Evolutionary conservation across 2,888 invertebrate species (phyloP).

Genomic region (Dastarcus helophoroides): DNA sequence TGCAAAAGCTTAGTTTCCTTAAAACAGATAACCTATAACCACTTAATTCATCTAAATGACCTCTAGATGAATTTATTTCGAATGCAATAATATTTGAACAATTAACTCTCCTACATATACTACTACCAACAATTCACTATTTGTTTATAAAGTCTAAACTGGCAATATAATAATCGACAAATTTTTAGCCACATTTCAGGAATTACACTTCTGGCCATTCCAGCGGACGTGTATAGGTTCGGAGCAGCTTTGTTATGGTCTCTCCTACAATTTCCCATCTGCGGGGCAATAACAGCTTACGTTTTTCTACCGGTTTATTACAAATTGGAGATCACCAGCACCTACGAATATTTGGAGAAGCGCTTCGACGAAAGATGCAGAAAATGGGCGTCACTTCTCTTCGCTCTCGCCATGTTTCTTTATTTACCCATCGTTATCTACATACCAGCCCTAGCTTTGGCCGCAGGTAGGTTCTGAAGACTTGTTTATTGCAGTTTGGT

Average conservation of each 20-base stretch:
- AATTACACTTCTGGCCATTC: slow-evolving; percentile 60
- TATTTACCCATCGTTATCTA: slow-evolving; percentile 57
- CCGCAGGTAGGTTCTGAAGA: slow-evolving; percentile 43
- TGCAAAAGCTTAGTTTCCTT: too few relatives aligned
- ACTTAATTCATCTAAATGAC: too few relatives aligned
- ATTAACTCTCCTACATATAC: too few relatives aligned
- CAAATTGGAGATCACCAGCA: slow-evolving; percentile 56
- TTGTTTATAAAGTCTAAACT: too few relatives aligned
- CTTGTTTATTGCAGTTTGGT: too few relatives aligned
- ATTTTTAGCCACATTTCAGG: slow-evolving; percentile 58
- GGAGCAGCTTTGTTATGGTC: slow-evolving; percentile 52
- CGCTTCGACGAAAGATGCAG: slow-evolving; percentile 50
- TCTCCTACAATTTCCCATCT: slow-evolving; percentile 33
- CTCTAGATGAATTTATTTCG: too few relatives aligned
- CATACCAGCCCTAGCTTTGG: slow-evolving; percentile 57
- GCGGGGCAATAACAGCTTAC: slow-evolving; percentile 28
- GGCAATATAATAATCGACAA: too few relatives aligned
- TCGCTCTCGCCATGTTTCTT: slow-evolving; percentile 45
- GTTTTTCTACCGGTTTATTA: slow-evolving; percentile 56
- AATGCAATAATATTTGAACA: too few relatives aligned
- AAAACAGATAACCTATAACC: too few relatives aligned
- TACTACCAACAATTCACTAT: too few relatives aligned
- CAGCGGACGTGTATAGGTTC: slow-evolving; percentile 61
- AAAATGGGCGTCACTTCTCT: slow-evolving; percentile 48
- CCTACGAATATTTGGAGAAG: slow-evolving; percentile 56